Conservation (phyloP, 2,888 invertebrate genomes). For the Steromphala cineraria region DNA sequence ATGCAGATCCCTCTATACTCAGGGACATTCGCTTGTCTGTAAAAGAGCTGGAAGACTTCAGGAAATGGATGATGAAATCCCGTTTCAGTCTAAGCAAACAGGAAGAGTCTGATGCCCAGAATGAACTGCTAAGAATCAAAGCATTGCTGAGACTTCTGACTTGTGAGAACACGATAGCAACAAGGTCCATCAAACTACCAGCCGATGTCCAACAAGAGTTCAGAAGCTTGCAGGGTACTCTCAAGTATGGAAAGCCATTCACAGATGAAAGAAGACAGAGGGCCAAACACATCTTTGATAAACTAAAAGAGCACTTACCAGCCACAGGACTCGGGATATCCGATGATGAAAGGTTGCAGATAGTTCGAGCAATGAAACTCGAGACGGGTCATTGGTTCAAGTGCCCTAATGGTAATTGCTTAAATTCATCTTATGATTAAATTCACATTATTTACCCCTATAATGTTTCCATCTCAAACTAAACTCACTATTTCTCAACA, state of each 20-base stretch:
- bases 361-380: constrained; percentile 80
- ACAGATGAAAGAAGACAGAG: not conserved
- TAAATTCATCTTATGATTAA: not conserved
- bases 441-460: no score
- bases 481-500: no score
- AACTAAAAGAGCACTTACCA: constrained; percentile 38
- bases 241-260: constrained; percentile 34
- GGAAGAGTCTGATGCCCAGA: constrained; percentile 43
- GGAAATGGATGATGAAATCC: constrained; percentile 22
- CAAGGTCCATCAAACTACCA: constrained; percentile 8
- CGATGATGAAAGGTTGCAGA: constrained; percentile 77
- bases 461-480: no score
- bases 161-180: constrained; percentile 14
- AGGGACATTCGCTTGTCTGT: not conserved
- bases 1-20: no score
- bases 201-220: not conserved
- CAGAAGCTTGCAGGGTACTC: not conserved
- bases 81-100: constrained; percentile 35
- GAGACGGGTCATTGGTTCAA: constrained; percentile 83
- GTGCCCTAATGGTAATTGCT: constrained; percentile 80
- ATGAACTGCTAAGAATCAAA: constrained; percentile 43
- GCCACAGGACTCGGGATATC: constrained; percentile 65
- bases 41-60: constrained; percentile 7
- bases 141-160: constrained; percentile 28
- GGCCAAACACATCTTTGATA: constrained; percentile 31